Evolutionary conservation across 2,797 vertebrate genomes (phyloP).

Genomic region (Leptoclinus maculatus): DNA sequence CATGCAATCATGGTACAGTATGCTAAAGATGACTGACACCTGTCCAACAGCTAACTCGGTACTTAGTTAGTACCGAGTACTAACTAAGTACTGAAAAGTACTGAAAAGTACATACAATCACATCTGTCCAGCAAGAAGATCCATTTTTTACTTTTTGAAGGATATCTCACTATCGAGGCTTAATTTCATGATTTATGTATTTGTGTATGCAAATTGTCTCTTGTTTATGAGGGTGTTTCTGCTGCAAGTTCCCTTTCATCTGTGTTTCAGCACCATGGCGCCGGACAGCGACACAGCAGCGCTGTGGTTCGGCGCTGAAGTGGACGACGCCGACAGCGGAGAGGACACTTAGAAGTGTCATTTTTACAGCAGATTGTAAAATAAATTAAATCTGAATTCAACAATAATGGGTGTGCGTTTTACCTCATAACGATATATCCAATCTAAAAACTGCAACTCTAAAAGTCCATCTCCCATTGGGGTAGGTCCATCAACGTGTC

Average conservation of each 20-base stretch:
- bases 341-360: background rate
- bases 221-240: background rate
- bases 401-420: background rate
- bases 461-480: background rate
- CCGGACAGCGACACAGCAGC: constrained; percentile 6
- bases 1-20: background rate
- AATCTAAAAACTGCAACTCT: background rate
- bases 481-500: background rate
- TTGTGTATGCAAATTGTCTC: background rate
- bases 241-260: constrained; percentile 13
- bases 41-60: background rate
- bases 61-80: too few relatives aligned
- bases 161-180: background rate
- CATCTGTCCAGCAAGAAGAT: background rate
- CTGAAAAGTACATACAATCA: background rate
- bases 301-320: constrained; percentile 46
- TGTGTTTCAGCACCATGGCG: constrained; percentile 52
- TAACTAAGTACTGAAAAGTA: too few relatives aligned
- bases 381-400: background rate
- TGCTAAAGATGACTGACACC: background rate
- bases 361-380: background rate
- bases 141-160: background rate
- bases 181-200: background rate
- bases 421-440: background rate
- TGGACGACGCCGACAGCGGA: constrained; percentile 77